A percentile compares a stretch with the other conserved stretches of the same genome.
phyloP scores from a whole-genome alignment of 2,888 invertebrate species.

The Muscina levida region DNA sequence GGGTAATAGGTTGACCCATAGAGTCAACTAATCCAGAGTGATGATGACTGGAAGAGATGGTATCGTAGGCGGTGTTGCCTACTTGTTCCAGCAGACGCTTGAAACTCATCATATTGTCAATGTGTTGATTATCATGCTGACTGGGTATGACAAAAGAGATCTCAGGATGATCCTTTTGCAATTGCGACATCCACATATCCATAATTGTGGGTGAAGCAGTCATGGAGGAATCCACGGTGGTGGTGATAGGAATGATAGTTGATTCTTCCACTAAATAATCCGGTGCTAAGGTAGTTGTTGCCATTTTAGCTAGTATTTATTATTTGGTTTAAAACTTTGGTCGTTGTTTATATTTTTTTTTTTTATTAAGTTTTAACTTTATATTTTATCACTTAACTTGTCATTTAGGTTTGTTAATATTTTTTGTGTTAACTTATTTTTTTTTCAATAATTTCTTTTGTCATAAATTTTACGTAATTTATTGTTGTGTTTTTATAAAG shows the following conservation, averaged over 20 bases:
- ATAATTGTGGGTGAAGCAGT: slow-evolving; percentile 70
- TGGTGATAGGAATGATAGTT: slow-evolving; percentile 57
- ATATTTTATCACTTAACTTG: slow-evolving; percentile 26
- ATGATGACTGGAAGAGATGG: slow-evolving; percentile 47
- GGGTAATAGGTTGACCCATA: slow-evolving; percentile 74
- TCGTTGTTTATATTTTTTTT: slow-evolving; percentile 14
- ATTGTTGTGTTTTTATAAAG: not conserved
- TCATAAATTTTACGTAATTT: slow-evolving; percentile 4
- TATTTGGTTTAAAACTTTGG: slow-evolving; percentile 42
- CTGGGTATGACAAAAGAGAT: slow-evolving; percentile 79
- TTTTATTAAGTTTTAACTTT: slow-evolving; percentile 19
- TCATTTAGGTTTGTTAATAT: not conserved
- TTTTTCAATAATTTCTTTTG: not conserved
- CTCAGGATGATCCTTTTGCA: slow-evolving; percentile 75
- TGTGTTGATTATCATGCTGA: slow-evolving; percentile 78
- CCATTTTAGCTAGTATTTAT: slow-evolving; percentile 24
- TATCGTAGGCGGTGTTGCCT: slow-evolving; percentile 71
- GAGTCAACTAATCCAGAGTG: slow-evolving; percentile 58
- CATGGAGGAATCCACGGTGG: slow-evolving; percentile 28
- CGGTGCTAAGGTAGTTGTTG: slow-evolving; percentile 14
- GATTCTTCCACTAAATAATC: slow-evolving; percentile 53
- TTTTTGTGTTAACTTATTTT: slow-evolving; percentile 5
- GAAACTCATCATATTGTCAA: slow-evolving; percentile 77
- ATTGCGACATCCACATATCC: slow-evolving; percentile 70
- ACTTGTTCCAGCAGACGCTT: slow-evolving; percentile 76